Evolutionary conservation across 1,140 invertebrate genomes (phyloP).

Genomic region (Drosophila bocki): DNA sequence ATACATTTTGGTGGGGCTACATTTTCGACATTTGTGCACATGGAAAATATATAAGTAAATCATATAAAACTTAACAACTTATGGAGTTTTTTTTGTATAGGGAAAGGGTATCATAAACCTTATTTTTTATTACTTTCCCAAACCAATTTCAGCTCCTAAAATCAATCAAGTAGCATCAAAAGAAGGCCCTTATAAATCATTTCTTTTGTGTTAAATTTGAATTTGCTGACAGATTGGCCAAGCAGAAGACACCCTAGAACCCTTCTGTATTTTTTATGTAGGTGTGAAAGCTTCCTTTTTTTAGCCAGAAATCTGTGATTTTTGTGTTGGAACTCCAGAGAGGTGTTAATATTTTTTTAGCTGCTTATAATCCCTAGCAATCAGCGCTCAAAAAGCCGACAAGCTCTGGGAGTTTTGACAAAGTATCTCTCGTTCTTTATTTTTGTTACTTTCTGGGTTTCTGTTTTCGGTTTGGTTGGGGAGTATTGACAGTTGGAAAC

Average conservation of each 20-base stretch:
- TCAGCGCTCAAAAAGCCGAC: conserved; percentile 66
- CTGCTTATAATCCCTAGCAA: conserved; percentile 59
- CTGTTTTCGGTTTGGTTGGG: background rate
- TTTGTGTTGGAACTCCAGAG: conserved; percentile 27
- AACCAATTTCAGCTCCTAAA: conserved; percentile 27
- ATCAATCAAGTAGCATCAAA: conserved; percentile 44
- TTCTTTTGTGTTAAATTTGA: conserved; percentile 18
- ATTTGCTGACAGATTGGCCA: conserved; percentile 65
- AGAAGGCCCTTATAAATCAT: conserved; percentile 43
- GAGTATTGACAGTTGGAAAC: conserved; percentile 77
- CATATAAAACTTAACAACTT: conserved; percentile 61
- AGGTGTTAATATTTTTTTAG: conserved; percentile 41
- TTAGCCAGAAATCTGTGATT: conserved; percentile 9
- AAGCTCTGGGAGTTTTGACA: conserved; percentile 48
- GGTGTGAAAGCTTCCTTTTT: conserved; percentile 24
- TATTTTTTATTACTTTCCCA: background rate
- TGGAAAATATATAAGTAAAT: conserved; percentile 79
- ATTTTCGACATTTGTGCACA: conserved; percentile 77
- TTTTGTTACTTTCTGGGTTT: background rate
- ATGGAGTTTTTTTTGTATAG: background rate
- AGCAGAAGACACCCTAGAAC: conserved; percentile 30
- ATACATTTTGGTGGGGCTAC: conserved; percentile 43
- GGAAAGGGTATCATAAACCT: background rate
- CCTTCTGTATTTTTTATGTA: conserved; percentile 25
- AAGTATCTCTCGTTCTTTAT: conserved; percentile 7